These are phyloP conservation scores for Ranitomeya variabilis DNA, from an alignment of 2,113 vertebrate genomes.

Conservation along the genomic window DNA sequence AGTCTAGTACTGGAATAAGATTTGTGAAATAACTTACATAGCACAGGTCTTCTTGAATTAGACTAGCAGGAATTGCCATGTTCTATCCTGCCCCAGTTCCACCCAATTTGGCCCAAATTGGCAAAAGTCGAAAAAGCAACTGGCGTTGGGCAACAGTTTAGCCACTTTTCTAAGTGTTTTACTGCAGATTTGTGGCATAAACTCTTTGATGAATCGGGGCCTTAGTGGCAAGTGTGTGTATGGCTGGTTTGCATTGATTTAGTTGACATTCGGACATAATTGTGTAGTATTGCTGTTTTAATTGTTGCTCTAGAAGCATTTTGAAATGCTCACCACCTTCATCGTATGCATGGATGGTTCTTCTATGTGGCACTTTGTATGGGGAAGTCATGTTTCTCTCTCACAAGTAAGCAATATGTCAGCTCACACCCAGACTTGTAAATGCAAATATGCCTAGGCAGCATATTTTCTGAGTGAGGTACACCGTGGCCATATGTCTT, in stretches of 20 bases:
- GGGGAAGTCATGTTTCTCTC: slow-evolving; percentile 6
- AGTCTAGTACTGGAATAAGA: too few relatives aligned
- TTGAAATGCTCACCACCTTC: not conserved
- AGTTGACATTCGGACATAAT: not conserved
- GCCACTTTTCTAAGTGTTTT: too few relatives aligned
- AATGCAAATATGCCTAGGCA: not conserved
- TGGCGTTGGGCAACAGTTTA: too few relatives aligned
- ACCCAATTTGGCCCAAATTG: too few relatives aligned
- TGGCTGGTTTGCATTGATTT: not conserved
- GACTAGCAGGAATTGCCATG: too few relatives aligned
- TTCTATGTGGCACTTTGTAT: slow-evolving; percentile 13
- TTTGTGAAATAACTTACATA: too few relatives aligned
- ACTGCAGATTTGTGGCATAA: too few relatives aligned
- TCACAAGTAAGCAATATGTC: slow-evolving; percentile 10
- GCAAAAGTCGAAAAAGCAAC: too few relatives aligned
- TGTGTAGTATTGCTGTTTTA: not conserved
- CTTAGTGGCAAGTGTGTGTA: too few relatives aligned
- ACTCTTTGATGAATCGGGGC: too few relatives aligned
- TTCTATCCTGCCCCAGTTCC: too few relatives aligned
- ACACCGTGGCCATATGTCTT: not conserved
- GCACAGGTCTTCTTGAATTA: too few relatives aligned
- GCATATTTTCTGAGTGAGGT: not conserved
- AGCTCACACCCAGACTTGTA: not conserved
- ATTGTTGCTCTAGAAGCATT: not conserved
- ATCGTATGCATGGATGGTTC: not conserved